phyloP scores from a whole-genome alignment of 2,797 vertebrate species.

The Cyclopterus lumpus region DNA sequence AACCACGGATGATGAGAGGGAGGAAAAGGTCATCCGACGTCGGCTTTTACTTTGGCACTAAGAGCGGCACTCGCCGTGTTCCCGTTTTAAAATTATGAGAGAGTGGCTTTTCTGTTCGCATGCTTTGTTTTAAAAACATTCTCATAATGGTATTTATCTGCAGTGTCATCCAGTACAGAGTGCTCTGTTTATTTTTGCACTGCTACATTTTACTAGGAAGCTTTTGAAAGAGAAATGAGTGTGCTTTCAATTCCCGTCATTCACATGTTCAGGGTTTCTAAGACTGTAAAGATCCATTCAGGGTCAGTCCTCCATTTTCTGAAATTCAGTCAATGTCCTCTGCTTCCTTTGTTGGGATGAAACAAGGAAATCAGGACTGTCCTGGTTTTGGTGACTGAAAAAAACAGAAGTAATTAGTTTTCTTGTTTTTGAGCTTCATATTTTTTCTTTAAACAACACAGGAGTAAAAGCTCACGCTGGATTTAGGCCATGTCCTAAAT shows the following conservation, averaged over 20 bases:
- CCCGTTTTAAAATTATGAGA: conserved; percentile 38
- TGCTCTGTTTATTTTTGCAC: conserved; percentile 48
- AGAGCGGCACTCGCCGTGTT: conserved; percentile 7
- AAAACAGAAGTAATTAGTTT: conserved; percentile 30
- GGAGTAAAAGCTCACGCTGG: conserved; percentile 66
- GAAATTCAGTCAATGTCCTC: conserved; percentile 40
- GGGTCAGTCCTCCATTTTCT: conserved; percentile 34
- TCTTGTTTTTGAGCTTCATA: conserved; percentile 43
- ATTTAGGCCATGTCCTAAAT: conserved; percentile 49
- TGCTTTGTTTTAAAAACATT: conserved; percentile 59
- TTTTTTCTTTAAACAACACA: conserved; percentile 60
- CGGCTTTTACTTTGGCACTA: conserved; percentile 47
- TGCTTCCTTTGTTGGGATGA: conserved; percentile 36
- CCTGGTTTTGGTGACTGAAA: conserved; percentile 44
- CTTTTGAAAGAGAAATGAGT: conserved; percentile 6
- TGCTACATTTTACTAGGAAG: conserved; percentile 28
- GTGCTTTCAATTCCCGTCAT: conserved; percentile 32
- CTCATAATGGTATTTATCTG: conserved; percentile 52
- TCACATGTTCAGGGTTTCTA: conserved; percentile 30
- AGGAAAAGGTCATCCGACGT: conserved; percentile 24
- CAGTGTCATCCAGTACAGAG: conserved; percentile 15
- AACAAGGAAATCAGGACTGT: conserved; percentile 4
- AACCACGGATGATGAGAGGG: conserved; percentile 74
- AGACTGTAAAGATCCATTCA: conserved; percentile 35
- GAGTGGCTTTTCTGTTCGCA: conserved; percentile 62